Percentiles rank a stretch among this genome's conserved stretches.
Evolutionary conservation across 2,113 vertebrate species (phyloP).

Genomic region (Apodemus speciosus): DNA sequence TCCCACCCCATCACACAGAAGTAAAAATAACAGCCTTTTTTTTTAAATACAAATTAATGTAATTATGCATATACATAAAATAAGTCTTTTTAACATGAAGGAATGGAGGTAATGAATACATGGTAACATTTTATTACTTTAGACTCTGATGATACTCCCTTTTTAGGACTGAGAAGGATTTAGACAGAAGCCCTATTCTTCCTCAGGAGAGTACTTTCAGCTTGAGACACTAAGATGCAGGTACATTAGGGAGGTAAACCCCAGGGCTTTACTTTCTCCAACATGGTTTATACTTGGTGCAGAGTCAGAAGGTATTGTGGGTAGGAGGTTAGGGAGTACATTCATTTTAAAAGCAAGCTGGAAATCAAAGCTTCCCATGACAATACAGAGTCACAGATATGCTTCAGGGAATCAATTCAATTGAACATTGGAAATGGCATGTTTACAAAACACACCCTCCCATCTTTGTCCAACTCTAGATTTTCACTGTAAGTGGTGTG

Average conservation of each 20-base stretch:
- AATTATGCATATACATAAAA: not conserved
- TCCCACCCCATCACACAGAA: not conserved
- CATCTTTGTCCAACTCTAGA: not conserved
- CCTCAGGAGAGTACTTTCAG: not conserved
- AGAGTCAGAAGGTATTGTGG: not conserved
- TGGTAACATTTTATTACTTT: not conserved
- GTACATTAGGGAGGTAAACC: not conserved
- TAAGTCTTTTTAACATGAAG: not conserved
- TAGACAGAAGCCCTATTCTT: not conserved
- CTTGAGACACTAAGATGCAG: not conserved
- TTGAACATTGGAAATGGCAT: constrained; percentile 33
- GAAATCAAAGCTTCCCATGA: not conserved
- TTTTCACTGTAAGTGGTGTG: not conserved
- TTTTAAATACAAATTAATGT: no score
- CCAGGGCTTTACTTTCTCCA: not conserved
- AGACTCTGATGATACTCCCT: not conserved
- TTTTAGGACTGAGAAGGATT: not conserved
- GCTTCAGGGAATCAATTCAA: constrained; percentile 27
- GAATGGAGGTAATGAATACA: not conserved
- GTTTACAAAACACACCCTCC: not conserved
- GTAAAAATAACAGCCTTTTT: no score
- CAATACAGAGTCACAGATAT: not conserved
- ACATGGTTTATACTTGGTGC: not conserved
- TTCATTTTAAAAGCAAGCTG: not conserved
- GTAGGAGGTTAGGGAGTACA: not conserved